phyloP scores from a whole-genome alignment of 2,888 invertebrate species.

The Enchytraeus crypticus region DNA sequence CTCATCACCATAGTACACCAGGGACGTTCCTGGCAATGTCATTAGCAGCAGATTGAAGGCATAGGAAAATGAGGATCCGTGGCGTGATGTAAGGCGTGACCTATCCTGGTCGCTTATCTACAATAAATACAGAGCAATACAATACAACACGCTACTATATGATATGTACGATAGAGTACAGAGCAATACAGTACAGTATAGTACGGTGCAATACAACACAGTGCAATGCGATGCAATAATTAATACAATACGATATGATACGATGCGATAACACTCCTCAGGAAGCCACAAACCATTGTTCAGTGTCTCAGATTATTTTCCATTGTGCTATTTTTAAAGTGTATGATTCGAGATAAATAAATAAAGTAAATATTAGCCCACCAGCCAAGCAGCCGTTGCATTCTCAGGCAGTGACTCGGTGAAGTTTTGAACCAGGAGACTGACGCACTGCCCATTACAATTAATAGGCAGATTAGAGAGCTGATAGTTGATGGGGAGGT shows the following conservation, averaged over 20 bases:
- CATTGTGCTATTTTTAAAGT: no score
- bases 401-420: constrained; percentile 4
- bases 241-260: no score
- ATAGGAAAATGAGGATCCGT: not conserved
- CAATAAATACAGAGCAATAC: not conserved
- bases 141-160: no score
- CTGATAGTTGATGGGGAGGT: constrained; percentile 25
- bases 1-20: constrained; percentile 28
- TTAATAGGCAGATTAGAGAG: constrained; percentile 5
- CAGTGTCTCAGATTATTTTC: no score
- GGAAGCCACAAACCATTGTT: no score
- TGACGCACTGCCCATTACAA: constrained; percentile 14
- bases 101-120: constrained; percentile 20
- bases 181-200: no score
- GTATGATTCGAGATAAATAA: no score
- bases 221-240: no score
- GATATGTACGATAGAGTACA: no score
- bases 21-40: constrained; percentile 25
- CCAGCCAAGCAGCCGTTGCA: constrained; percentile 19
- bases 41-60: constrained; percentile 18
- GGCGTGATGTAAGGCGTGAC: not conserved
- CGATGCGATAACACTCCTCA: no score
- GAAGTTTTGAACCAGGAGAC: constrained; percentile 13
- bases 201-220: no score
- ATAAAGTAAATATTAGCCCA: no score